Conservation (phyloP, 2,113 vertebrate genomes). For the Chaetops frenatus region DNA sequence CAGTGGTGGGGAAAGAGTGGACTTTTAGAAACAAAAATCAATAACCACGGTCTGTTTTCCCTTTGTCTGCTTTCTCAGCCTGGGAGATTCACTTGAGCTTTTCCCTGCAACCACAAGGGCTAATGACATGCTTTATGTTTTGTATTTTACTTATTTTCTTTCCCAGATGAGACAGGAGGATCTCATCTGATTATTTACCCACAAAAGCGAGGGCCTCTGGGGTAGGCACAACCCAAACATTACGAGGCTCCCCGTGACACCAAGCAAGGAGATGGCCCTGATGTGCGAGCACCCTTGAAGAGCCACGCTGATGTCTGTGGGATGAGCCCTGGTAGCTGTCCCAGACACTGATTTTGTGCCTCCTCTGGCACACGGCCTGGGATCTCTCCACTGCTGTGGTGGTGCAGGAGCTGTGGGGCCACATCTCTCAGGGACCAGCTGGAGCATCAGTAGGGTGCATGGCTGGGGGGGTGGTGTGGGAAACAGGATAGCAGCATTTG, state of each 20-base stretch:
- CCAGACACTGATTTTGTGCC: background rate
- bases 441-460: background rate
- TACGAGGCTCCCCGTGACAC: fast-evolving
- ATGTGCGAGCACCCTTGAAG: background rate
- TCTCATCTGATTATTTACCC: background rate
- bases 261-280: background rate
- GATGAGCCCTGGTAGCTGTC: background rate
- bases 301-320: fast-evolving
- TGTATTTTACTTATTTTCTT: background rate
- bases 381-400: background rate
- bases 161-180: background rate
- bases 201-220: background rate
- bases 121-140: background rate
- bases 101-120: background rate
- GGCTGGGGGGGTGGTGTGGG: background rate
- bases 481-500: background rate
- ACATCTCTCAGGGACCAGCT: slow-evolving; percentile 4
- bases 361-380: fast-evolving
- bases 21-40: background rate
- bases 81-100: background rate
- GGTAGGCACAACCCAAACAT: background rate
- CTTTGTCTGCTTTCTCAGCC: slow-evolving; percentile 17
- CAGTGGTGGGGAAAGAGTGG: background rate
- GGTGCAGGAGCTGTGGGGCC: background rate
- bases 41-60: background rate